Evolutionary conservation across 2,888 invertebrate species (phyloP), one percentile per base, ranked within the genome.

Genomic region (Dryomyza anilis): DNA sequence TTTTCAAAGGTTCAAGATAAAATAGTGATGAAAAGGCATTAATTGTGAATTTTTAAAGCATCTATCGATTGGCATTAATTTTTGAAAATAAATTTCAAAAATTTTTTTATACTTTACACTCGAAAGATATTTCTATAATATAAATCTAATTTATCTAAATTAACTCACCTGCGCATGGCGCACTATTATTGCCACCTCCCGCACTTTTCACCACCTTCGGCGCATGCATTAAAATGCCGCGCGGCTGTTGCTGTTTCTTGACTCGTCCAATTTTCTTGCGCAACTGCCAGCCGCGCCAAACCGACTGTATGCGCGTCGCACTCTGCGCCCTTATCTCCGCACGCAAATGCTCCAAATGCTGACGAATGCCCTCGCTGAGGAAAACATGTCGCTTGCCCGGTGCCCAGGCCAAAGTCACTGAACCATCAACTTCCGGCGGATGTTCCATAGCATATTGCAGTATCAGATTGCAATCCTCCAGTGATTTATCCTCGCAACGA

Each of bases 331-430:
- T 86, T 3, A 91, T 91, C 68, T 91, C 90, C 27, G 89, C 88
- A 6, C 96, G 86, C 76, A 95, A 85, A 66, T 90, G 89, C 81
- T 96, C 96, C 73, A 97, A 83, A 75, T 94, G 94, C 84, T 96
- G 95, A 6, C 95, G 87, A 77, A 95, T 93, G 29, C 94, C 94
- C 84, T 96, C 96, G 85, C 95, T 96, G 67, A 96, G 88, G 84
- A 97, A 97, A 52, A 96, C 93, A 83, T 97, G 96, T 3, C 95
- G 87, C 82, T 95, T 94, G 69, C 97, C 97, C 53, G 94, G 87
- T 27, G 95, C 94, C 94, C 96, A 96, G 78, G 93, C 91, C 52
- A 90, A 88, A 3, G 89, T 88, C 2, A 89, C 87, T 0, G 85
- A 81, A n/a, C 89, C 89, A 45, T 85, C 85, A 58, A 85, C 74